These are phyloP conservation scores for Leptinotarsa rubiginosa DNA, from an alignment of 2,888 invertebrate genomes.

Conservation along the genomic window DNA sequence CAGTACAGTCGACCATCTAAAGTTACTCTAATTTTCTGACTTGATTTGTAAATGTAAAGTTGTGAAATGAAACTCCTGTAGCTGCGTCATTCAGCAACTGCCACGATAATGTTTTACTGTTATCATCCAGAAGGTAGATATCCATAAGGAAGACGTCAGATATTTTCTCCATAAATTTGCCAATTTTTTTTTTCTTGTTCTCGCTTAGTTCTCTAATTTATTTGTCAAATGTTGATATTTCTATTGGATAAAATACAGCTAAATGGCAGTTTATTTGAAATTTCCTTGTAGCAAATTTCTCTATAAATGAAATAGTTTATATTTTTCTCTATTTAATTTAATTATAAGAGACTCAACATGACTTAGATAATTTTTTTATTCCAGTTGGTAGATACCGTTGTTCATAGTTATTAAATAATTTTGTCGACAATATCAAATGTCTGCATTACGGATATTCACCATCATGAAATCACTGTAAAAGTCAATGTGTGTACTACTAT, in stretches of 20 bases:
- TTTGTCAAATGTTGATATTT: no score
- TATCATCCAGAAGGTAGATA: constrained; percentile 40
- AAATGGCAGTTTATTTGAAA: no score
- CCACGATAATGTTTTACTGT: constrained; percentile 46
- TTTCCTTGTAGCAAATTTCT: no score
- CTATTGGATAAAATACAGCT: no score
- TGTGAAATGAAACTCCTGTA: constrained; percentile 46
- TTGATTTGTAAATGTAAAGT: constrained; percentile 40
- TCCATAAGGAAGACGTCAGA: not conserved
- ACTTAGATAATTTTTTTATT: not conserved
- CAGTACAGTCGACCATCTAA: constrained; percentile 25
- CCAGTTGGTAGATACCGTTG: not conserved
- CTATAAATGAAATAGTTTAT: no score
- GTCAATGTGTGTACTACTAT: constrained; percentile 59
- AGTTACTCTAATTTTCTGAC: constrained; percentile 35
- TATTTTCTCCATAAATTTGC: constrained; percentile 8
- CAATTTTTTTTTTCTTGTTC: not conserved
- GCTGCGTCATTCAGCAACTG: constrained; percentile 52
- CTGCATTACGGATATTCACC: constrained; percentile 19
- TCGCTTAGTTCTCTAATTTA: not conserved
- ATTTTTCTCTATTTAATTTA: no score
- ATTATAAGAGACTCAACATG: no score
- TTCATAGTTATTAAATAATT: not conserved
- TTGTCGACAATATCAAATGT: constrained; percentile 11
- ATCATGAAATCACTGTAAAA: constrained; percentile 52